Evolutionary conservation across 1,140 invertebrate genomes (phyloP), one percentile per base, ranked within the genome.

Genomic region (Zaprionus taronus): DNA sequence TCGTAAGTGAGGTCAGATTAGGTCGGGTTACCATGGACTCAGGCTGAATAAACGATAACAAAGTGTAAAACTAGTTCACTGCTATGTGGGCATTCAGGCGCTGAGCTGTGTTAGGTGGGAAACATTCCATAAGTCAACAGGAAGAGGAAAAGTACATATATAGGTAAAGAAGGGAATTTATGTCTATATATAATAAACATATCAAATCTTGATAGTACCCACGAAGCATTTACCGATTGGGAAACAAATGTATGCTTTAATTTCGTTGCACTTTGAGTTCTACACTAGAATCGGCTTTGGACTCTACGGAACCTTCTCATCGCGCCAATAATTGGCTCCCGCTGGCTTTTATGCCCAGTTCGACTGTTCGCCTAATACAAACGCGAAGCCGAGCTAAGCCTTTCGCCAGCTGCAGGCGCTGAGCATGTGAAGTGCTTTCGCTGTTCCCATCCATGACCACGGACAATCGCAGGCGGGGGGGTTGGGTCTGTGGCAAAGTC

Each of bases 1-100:
- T 44, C n/a, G 41, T 44, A 44, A 44, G 41, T 44, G 51, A 66
- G 60, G 77, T 77, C 64, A 68, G 36, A 64, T 55, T 58, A 61
- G 81, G 60, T 66, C 77, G 51, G 49, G 49, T 63, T n/a, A 47
- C 5, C 41, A 26, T 38, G 22, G 5, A 22, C 41, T 26, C 2
- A 12, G 58, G 53, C 28, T 41, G 22, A 17, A 58, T 63, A 49
- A 63, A 20, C 41, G 24, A 12, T 47, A 12, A 11, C 31, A 11
- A 9, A 31, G 9, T 31, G 31, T 11, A 31, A 9, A 31, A 31
- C 9, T 31, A 31, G 31, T 31, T 31, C 31, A 31, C 31, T 31
- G 9, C 3, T 11, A 31, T 11, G 0, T 11, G 31, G 31, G 31
- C 5, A 28, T 6, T 28, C 6, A 28, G 26, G 26, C 7, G 28